A percentile compares a stretch with the other conserved stretches of the same genome.
phyloP scores from a whole-genome alignment of 2,888 invertebrate species.

The Chromoteleia sp. region DNA sequence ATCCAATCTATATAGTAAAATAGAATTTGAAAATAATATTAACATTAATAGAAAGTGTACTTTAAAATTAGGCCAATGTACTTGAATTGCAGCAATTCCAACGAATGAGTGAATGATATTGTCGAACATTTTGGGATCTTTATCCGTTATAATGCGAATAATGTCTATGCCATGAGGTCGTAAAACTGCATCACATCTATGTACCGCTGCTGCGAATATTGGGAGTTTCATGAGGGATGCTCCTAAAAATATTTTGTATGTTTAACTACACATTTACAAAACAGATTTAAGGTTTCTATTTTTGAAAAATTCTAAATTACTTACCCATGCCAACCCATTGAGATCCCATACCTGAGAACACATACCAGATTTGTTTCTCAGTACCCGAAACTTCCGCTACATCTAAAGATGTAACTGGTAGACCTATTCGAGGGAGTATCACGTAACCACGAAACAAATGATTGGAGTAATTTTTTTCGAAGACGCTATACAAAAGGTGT shows the following conservation, averaged over 20 bases:
- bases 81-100: conserved; percentile 90
- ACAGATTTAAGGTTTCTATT: too few species aligned
- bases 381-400: conserved; percentile 87
- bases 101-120: conserved; percentile 90
- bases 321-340: conserved; percentile 95
- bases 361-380: conserved; percentile 92
- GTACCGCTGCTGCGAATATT: conserved; percentile 86
- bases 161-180: conserved; percentile 88
- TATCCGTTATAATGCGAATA: conserved; percentile 87
- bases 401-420: conserved; percentile 80
- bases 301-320: not conserved
- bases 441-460: conserved; percentile 92
- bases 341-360: conserved; percentile 96
- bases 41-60: too few species aligned
- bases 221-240: conserved; percentile 87
- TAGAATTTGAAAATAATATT: not conserved
- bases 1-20: conserved; percentile 85
- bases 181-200: conserved; percentile 87
- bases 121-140: conserved; percentile 88
- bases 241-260: conserved; percentile 59
- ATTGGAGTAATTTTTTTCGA: conserved; percentile 85
- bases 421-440: conserved; percentile 84
- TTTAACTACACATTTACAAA: too few species aligned
- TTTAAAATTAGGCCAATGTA: not conserved
- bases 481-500: conserved; percentile 87